Evolutionary conservation across 2,797 vertebrate genomes (phyloP).

Genomic region (Brachyrhaphis roseni): DNA sequence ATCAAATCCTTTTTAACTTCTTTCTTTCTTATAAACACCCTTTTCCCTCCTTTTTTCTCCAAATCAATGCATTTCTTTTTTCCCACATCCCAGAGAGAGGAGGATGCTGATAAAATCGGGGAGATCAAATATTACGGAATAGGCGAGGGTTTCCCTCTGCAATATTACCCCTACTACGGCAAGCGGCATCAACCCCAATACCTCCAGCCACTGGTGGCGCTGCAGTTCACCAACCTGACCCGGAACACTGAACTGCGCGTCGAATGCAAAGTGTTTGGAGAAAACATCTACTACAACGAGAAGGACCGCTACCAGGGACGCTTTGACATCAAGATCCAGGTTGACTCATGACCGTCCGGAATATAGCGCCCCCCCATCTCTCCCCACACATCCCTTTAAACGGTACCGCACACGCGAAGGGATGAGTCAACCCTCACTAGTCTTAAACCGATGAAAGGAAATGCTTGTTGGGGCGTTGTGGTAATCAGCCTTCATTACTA

Average conservation of each 20-base stretch:
- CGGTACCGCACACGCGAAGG: conserved; percentile 63
- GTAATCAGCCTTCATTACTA: conserved; percentile 89
- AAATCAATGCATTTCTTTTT: neutral
- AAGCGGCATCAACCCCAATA: conserved; percentile 90
- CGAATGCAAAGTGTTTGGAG: conserved; percentile 91
- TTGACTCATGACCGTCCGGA: conserved; percentile 88
- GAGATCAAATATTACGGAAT: conserved; percentile 88
- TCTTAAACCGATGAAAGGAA: conserved; percentile 79
- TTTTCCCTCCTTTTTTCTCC: neutral
- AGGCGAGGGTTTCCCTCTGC: conserved; percentile 88
- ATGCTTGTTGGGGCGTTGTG: conserved; percentile 86
- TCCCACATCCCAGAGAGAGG: conserved; percentile 81
- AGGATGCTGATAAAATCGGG: conserved; percentile 86
- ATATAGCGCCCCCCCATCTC: conserved; percentile 56
- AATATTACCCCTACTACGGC: conserved; percentile 98
- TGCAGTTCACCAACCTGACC: conserved; percentile 94
- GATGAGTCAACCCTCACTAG: conserved; percentile 82
- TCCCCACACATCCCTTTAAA: conserved; percentile 24
- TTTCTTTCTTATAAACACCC: neutral
- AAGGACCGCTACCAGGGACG: conserved; percentile 98
- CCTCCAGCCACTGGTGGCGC: conserved; percentile 92
- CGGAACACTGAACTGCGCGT: conserved; percentile 86
- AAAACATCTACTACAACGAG: conserved; percentile 93
- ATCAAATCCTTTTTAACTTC: neutral
- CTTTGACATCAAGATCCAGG: conserved; percentile 91